Conservation (phyloP, 2,888 invertebrate species). For the Harpalus rubripes region DNA sequence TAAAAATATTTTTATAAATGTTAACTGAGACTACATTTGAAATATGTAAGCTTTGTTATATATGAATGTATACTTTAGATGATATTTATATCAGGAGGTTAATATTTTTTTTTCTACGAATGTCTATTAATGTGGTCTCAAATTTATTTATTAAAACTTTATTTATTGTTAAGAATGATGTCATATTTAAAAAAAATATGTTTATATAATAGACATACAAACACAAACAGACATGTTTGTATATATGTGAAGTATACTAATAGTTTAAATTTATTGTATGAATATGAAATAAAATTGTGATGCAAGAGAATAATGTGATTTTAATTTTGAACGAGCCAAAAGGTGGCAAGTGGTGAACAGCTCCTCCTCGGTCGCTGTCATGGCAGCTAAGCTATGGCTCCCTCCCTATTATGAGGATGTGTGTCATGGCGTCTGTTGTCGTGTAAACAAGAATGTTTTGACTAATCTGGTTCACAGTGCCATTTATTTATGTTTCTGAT, state of each 20-base stretch:
- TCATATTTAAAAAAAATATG: slow-evolving; percentile 8
- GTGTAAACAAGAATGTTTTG: slow-evolving; percentile 67
- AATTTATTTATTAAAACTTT: slow-evolving; percentile 63
- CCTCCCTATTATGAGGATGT: slow-evolving; percentile 37
- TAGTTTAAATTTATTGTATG: background rate
- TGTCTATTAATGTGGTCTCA: slow-evolving; percentile 55
- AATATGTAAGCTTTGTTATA: slow-evolving; percentile 43
- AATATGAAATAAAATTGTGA: slow-evolving; percentile 1
- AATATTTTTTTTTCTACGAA: background rate
- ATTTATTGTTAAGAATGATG: slow-evolving; percentile 61
- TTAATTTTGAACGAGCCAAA: slow-evolving; percentile 4
- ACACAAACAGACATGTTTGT: background rate
- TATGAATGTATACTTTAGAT: background rate
- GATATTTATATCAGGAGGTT: background rate
- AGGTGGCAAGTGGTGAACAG: background rate
- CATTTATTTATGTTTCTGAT: slow-evolving; percentile 12
- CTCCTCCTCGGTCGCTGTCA: slow-evolving; percentile 4
- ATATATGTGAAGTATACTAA: background rate
- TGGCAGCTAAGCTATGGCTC: slow-evolving; percentile 12
- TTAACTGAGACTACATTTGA: slow-evolving; percentile 55
- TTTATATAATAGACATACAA: background rate
- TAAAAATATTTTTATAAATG: slow-evolving; percentile 62
- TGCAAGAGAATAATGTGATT: background rate
- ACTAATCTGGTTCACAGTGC: slow-evolving; percentile 44
- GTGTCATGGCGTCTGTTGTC: slow-evolving; percentile 65